Conservation (phyloP, 2,888 invertebrate genomes). For the Chaitophorus viminalis region DNA sequence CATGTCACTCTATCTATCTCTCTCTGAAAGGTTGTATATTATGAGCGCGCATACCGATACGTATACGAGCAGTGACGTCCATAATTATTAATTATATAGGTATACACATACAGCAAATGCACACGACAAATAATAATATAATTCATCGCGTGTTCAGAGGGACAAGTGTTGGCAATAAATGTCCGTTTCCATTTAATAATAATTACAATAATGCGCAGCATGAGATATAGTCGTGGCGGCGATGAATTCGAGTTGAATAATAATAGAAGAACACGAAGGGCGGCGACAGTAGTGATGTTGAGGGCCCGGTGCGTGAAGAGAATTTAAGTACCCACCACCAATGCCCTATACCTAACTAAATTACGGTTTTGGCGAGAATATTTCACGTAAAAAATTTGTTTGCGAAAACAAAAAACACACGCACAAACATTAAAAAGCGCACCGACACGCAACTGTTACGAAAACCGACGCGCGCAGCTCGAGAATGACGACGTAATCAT, state of each 20-base stretch:
- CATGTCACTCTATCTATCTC: background rate
- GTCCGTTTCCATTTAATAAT: background rate
- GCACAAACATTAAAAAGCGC: background rate
- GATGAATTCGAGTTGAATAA: background rate
- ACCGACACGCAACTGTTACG: background rate
- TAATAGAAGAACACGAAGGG: no score
- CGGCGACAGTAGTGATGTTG: no score
- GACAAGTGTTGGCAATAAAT: background rate
- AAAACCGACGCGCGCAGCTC: background rate
- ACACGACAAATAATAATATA: background rate
- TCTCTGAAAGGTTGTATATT: background rate
- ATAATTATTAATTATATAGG: slow-evolving; percentile 2
- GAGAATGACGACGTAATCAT: background rate
- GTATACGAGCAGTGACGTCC: background rate
- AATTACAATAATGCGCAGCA: background rate
- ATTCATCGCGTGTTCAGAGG: background rate
- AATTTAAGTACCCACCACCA: no score
- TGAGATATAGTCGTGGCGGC: background rate
- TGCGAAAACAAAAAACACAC: background rate
- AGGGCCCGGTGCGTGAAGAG: no score
- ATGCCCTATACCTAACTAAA: no score
- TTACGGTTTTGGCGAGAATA: background rate
- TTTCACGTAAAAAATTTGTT: background rate
- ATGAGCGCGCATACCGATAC: background rate
- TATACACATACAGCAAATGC: no score